Percentiles rank a stretch among this genome's conserved stretches.
Conservation (phyloP, 2,797 vertebrate species). For the Discoglossus pictus region DNA sequence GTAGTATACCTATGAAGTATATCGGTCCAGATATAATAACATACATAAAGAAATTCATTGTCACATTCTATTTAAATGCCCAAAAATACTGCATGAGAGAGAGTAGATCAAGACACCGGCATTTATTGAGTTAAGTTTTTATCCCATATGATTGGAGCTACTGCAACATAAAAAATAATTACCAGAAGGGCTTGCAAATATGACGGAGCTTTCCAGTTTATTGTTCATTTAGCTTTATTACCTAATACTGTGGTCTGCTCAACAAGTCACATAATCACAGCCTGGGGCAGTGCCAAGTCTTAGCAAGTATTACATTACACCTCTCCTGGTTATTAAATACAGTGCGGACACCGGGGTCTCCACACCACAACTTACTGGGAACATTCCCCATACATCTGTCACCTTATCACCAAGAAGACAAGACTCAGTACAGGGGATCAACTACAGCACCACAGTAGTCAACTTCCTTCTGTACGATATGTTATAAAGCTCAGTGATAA, state of each 20-base stretch:
- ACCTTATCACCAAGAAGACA: conserved; percentile 16
- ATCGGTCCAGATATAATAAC: too few relatives aligned
- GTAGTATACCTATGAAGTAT: too few relatives aligned
- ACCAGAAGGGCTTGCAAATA: conserved; percentile 17
- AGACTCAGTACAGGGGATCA: not conserved
- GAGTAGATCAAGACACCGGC: not conserved
- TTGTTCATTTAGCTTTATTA: not conserved
- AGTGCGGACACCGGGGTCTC: not conserved
- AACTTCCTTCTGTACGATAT: too few relatives aligned
- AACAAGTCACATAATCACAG: conserved; percentile 29
- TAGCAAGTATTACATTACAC: conserved; percentile 26
- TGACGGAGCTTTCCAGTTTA: not conserved
- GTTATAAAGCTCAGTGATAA: too few relatives aligned
- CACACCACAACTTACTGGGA: conserved; percentile 26
- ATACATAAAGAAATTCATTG: too few relatives aligned
- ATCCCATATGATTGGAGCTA: conserved; percentile 29
- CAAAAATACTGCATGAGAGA: rapidly evolving
- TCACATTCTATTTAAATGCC: too few relatives aligned
- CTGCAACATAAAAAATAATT: conserved; percentile 33
- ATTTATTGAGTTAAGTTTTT: not conserved
- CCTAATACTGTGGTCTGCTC: conserved; percentile 26
- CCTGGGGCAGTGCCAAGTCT: conserved; percentile 42
- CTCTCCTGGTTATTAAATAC: conserved; percentile 1
- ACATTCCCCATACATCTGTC: not conserved
- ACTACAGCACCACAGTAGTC: too few relatives aligned